phyloP scores from a whole-genome alignment of 2,113 vertebrate genomes.

The Uria aalge region DNA sequence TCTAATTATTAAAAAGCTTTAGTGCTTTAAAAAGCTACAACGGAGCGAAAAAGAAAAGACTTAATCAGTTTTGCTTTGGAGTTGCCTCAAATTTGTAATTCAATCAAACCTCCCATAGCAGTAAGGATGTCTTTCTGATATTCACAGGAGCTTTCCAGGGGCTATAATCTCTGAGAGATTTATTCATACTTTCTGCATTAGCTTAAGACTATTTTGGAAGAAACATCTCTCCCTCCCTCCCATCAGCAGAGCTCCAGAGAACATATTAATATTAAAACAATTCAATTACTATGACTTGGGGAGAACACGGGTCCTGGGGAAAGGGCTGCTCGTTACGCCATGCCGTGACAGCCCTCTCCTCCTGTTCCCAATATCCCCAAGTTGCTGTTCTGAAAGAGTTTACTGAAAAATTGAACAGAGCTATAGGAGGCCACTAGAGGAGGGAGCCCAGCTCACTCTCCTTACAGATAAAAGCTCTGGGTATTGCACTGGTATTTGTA shows the following conservation, averaged over 20 bases:
- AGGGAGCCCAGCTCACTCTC: neutral
- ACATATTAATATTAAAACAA: constrained; percentile 58
- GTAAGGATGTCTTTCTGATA: constrained; percentile 51
- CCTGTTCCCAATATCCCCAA: neutral
- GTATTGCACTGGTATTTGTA: neutral
- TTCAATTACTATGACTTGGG: constrained; percentile 12
- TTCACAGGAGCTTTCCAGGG: constrained; percentile 57
- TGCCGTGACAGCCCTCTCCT: neutral
- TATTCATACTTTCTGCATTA: constrained; percentile 66
- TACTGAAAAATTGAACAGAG: neutral
- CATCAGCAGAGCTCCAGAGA: constrained; percentile 34
- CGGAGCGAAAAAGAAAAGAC: constrained; percentile 23
- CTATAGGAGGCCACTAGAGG: neutral
- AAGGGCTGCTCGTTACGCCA: neutral
- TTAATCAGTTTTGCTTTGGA: constrained; percentile 66
- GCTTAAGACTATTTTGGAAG: constrained; percentile 57
- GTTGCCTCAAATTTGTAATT: constrained; percentile 66
- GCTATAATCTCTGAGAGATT: constrained; percentile 66
- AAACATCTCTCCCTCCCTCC: constrained; percentile 2
- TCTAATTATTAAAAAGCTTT: constrained; percentile 35
- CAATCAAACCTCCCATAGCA: constrained; percentile 51
- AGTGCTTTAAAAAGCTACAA: neutral
- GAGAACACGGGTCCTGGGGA: neutral
- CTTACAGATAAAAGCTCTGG: neutral
- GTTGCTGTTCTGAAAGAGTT: neutral